Conservation (phyloP, 1,140 invertebrate species). For the Radopholus similis region DNA sequence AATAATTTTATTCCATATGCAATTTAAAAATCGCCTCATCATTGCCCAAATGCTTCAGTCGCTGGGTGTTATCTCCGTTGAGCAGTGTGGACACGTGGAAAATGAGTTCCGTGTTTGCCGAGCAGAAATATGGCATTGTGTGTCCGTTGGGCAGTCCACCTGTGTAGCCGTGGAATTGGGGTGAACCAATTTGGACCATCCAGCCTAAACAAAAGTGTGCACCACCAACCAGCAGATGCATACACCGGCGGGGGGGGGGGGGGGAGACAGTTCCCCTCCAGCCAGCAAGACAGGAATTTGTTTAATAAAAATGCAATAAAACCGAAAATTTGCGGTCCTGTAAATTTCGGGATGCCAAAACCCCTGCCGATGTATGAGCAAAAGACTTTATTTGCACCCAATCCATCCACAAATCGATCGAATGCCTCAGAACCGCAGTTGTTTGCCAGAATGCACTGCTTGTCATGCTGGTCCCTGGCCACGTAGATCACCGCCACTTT, state of each 20-base stretch:
- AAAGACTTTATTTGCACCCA: too few species aligned
- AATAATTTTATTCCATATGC: slow-evolving; percentile 61
- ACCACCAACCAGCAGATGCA: too few species aligned
- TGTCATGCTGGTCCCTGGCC: slow-evolving; percentile 76
- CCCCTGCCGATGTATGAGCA: too few species aligned
- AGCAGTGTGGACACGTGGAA: slow-evolving; percentile 98
- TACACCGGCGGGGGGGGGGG: background rate
- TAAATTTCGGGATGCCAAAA: too few species aligned
- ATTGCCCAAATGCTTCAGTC: slow-evolving; percentile 67
- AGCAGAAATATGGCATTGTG: slow-evolving; percentile 92
- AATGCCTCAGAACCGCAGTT: slow-evolving; percentile 41
- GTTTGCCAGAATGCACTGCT: slow-evolving; percentile 53
- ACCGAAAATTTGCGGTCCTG: too few species aligned
- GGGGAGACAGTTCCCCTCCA: background rate
- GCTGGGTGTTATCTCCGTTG: slow-evolving; percentile 65
- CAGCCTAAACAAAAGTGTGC: slow-evolving; percentile 75
- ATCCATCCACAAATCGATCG: slow-evolving; percentile 78
- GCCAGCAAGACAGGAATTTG: background rate
- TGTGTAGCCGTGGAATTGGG: slow-evolving; percentile 88
- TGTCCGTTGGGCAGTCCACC: slow-evolving; percentile 87
- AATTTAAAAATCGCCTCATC: slow-evolving; percentile 78
- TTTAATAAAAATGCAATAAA: too few species aligned
- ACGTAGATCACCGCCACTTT: slow-evolving; percentile 99
- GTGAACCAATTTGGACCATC: slow-evolving; percentile 82
- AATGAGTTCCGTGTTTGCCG: slow-evolving; percentile 78